Percentiles rank a stretch among this genome's conserved stretches.
Evolutionary conservation across 2,113 vertebrate species (phyloP).

Genomic region (Lanius collurio): DNA sequence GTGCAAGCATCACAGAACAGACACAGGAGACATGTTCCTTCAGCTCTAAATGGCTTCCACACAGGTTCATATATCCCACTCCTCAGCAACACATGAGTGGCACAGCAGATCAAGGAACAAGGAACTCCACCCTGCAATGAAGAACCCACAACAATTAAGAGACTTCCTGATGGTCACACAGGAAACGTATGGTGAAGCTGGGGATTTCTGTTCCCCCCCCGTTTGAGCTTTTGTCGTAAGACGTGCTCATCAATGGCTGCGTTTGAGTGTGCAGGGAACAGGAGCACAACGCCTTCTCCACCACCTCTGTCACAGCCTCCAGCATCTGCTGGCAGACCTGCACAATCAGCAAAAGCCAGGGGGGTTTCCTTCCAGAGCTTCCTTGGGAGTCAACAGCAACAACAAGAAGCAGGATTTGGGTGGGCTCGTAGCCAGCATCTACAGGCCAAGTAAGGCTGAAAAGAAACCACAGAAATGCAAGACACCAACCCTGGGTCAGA

Average conservation of each 20-base stretch:
- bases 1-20: neutral
- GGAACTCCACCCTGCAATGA: neutral
- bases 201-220: neutral
- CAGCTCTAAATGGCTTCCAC: neutral
- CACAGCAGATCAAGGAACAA: neutral
- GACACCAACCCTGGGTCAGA: neutral
- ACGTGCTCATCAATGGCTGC: neutral
- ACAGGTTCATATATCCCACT: neutral
- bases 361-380: slow-evolving; percentile 29
- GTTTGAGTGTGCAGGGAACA: neutral
- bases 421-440: neutral
- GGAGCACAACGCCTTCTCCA: neutral
- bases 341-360: neutral
- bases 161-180: neutral
- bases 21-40: neutral
- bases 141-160: neutral
- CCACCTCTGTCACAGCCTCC: fast-evolving
- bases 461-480: neutral
- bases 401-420: neutral
- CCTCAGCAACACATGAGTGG: neutral
- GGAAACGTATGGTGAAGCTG: neutral
- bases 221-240: neutral
- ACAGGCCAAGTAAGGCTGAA: neutral
- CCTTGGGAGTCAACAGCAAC: neutral
- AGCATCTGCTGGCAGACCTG: neutral